Evolutionary conservation across 2,113 vertebrate species (phyloP), one percentile per base, ranked within the genome.

Genomic region (Varanus komodoensis): DNA sequence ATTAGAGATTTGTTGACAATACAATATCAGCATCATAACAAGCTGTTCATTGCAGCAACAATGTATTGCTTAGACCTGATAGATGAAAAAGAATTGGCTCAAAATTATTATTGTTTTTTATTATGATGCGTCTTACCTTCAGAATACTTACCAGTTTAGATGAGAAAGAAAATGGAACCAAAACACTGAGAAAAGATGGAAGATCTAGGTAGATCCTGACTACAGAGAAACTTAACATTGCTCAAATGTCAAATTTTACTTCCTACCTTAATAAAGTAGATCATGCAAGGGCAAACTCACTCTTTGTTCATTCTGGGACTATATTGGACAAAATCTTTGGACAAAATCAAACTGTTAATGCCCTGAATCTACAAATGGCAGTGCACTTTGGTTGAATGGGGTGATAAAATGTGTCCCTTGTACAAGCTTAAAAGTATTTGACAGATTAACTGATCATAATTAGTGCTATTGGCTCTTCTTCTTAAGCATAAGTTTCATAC

Each of bases 71-170:
- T 0, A n/a, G 78, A 86, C 61, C 71, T 71, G 71, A 77, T 84
- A 34, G 52, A 69, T 50, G 71, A 38, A 9, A 69, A 90, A 52
- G 27, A 57, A 73, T 29, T 21, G 50, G 8, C 9, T 15, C 61
- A 50, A 71, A 80, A 84, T 67, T 84, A n/a, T 48, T 19, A 77
- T 52, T 84, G n/a, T 9, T n/a, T 38, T 73, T 74, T 75, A 75
- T 11, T 68, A 8, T 89, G 44, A n/a, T 75, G 77, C 48, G 71
- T 11, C 91, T 94, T 89, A 80, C 21, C 48, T 78, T 79, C 77
- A 29, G 32, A 67, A 87, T 89, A 2, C 50, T 38, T 57, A n/a
- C 79, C 73, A 79, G 19, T 8, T 77, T 79, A 21, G 61, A 82
- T 19, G 29, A 6, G 14, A 29, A 86, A 38, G 83, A 78, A 57